Base-by-base conservation (phyloP, 2,888 invertebrate species). In the Ceraclea dissimilis region DNA sequence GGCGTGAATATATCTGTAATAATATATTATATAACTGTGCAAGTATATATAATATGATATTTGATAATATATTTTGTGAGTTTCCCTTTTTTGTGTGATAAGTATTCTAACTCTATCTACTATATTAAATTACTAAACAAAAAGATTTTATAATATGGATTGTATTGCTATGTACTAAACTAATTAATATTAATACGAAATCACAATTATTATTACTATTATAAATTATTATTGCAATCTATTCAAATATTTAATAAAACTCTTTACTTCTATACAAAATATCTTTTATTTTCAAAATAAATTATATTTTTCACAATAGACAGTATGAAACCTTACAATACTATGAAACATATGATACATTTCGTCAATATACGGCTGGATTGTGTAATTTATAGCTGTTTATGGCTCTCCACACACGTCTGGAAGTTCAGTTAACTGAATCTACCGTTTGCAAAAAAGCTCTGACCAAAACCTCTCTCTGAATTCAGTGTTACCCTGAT, bases 241-340 rank as follows among this genome's bases (percentile, higher is more conserved):
- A 60, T 73, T 66, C 39, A 39, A 8, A 39, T 70, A 75, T 78
- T 77, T 76, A 77, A 73, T 77, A 77, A 72, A 76, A 75, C 74
- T 74, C 75, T 76, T 39, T 77, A 77, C 76, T 77, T 77, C 76
- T 72, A 71, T 66, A 52, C 66, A 57, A 63, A 64, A 62, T 67
- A 70, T 76, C 75, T 73, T 63, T 71, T 72, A 75, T 61, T 59
- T 48, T 31, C 4, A 44, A 47, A 39, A 46, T 26, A 52, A 22
- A 2, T 21, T 49, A 21, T 26, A 17, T 49, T n/a, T n/a, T n/a
- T n/a, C n/a, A n/a, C n/a, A n/a, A n/a, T n/a, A n/a, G n/a, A n/a
- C n/a, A n/a, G n/a, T n/a, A n/a, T n/a, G n/a, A n/a, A n/a, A n/a
- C n/a, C n/a, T n/a, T n/a, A n/a, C n/a, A n/a, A n/a, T n/a, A n/a